Percentiles rank a stretch among this genome's conserved stretches.
phyloP scores from a whole-genome alignment of 1,140 invertebrate genomes.

The Drosophila gunungcola region DNA sequence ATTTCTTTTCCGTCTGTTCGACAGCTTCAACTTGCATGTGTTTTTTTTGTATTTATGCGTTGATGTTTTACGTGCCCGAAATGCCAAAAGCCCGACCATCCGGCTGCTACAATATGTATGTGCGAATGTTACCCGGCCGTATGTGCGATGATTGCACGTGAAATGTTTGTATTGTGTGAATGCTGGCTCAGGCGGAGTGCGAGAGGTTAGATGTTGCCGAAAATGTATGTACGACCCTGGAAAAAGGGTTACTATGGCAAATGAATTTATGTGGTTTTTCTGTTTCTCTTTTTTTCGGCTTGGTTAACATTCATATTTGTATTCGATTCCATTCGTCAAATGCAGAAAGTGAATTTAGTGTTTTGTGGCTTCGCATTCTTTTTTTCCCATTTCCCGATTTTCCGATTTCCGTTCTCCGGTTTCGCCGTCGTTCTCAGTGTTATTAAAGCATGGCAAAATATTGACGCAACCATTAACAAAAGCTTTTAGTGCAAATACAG shows the following conservation, averaged over 20 bases:
- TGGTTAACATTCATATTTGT: constrained; percentile 35
- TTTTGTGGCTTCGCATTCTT: constrained; percentile 28
- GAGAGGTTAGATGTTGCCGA: constrained; percentile 23
- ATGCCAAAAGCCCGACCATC: constrained; percentile 34
- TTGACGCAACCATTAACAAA: constrained; percentile 77
- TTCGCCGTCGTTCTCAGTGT: constrained; percentile 25
- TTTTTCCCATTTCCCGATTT: constrained; percentile 51
- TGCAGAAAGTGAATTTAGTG: constrained; percentile 61
- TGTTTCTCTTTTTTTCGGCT: constrained; percentile 21
- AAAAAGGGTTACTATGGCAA: constrained; percentile 65
- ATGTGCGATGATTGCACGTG: constrained; percentile 58
- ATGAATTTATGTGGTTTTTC: constrained; percentile 73
- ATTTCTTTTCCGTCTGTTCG: constrained; percentile 34
- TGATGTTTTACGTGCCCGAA: constrained; percentile 79
- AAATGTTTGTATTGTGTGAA: constrained; percentile 74
- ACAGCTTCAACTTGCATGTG: constrained; percentile 27
- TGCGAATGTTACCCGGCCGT: constrained; percentile 13
- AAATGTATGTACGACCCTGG: constrained; percentile 42
- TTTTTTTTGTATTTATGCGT: constrained; percentile 75
- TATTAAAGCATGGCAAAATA: constrained; percentile 69
- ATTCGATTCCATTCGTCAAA: constrained; percentile 73
- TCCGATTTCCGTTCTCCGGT: constrained; percentile 38
- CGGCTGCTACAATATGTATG: constrained; percentile 22
- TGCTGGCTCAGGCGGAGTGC: constrained; percentile 13
- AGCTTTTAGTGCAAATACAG: constrained; percentile 72